These are phyloP conservation scores for Zaprionus davidi DNA, from an alignment of 1,140 invertebrate genomes.

Conservation along the genomic window DNA sequence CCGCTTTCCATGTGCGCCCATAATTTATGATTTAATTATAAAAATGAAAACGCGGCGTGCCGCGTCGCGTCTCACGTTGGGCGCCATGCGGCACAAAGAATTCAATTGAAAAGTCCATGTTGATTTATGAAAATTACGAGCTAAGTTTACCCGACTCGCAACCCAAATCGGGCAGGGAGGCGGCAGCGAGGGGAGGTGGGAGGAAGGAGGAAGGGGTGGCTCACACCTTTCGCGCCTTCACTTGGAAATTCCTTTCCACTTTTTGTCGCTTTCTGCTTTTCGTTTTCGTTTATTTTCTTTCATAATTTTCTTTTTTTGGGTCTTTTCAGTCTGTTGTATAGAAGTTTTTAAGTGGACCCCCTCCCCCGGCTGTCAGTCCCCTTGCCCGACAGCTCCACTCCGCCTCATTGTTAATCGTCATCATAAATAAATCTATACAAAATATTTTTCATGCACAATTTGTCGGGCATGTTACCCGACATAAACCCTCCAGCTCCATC, in stretches of 20 bases:
- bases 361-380: neutral
- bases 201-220: neutral
- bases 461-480: conserved; percentile 40
- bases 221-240: conserved; percentile 40
- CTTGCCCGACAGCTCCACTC: neutral
- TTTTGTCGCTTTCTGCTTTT: neutral
- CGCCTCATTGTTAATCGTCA: conserved; percentile 67
- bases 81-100: conserved; percentile 39
- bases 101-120: conserved; percentile 69
- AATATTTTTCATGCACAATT: conserved; percentile 64
- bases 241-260: neutral
- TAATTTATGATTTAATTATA: conserved; percentile 81
- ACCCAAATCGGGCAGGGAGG: neutral
- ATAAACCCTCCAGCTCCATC: neutral
- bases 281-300: neutral
- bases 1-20: conserved; percentile 47
- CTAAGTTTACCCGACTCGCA: conserved; percentile 53
- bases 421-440: conserved; percentile 71
- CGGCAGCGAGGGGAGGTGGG: neutral
- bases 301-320: neutral
- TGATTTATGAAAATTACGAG: conserved; percentile 76
- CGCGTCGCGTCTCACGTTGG: neutral
- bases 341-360: conserved; percentile 56
- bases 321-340: conserved; percentile 33
- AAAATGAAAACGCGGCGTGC: conserved; percentile 41